These are phyloP conservation scores for Sus cebifrons DNA, from an alignment of 2,797 vertebrate genomes.

Conservation along the genomic window DNA sequence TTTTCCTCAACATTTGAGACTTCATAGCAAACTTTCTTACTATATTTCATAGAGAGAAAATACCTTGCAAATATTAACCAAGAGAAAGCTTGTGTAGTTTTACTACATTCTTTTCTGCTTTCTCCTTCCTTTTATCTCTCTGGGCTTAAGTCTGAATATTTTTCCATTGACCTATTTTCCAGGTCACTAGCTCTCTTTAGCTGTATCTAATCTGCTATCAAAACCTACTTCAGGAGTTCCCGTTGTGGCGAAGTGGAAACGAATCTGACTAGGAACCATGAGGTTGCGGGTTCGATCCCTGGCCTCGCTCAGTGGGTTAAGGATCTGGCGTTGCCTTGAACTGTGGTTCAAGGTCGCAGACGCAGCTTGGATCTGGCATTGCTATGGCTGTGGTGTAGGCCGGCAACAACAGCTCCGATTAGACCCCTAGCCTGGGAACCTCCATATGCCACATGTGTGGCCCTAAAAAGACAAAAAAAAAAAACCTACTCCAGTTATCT, in stretches of 20 bases:
- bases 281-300: no score
- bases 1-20: neutral
- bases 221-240: neutral
- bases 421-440: no score
- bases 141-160: neutral
- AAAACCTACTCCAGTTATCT: neutral
- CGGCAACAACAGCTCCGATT: no score
- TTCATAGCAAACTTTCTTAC: neutral
- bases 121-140: neutral
- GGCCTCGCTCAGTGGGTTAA: no score
- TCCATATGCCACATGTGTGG: no score
- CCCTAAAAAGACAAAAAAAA: no score
- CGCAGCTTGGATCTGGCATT: no score
- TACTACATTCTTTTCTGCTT: neutral
- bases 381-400: no score
- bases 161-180: neutral
- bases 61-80: neutral
- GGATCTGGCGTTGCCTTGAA: no score
- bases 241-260: no score
- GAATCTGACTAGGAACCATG: no score
- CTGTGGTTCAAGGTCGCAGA: no score
- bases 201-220: neutral
- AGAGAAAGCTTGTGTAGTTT: neutral
- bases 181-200: neutral
- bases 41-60: neutral